Conservation (phyloP, 2,888 invertebrate species). For the Phengaris alcon region DNA sequence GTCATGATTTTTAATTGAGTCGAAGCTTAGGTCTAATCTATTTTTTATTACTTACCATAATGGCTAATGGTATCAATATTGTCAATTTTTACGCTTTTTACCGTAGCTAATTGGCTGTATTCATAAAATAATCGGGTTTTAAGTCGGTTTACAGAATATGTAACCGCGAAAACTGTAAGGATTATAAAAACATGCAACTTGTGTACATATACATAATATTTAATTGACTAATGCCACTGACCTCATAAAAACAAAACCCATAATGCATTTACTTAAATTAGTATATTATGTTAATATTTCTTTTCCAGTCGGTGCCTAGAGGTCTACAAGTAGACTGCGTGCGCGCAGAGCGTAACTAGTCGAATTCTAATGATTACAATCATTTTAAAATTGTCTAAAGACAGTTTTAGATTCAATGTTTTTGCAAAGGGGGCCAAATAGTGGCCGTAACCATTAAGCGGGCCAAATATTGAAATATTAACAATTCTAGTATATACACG, state of each 20-base stretch:
- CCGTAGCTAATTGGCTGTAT: too few species aligned
- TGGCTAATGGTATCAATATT: too few species aligned
- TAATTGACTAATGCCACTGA: conserved; percentile 7
- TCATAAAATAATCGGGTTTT: too few species aligned
- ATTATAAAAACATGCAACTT: neutral
- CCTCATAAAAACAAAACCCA: conserved; percentile 24
- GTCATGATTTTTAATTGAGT: conserved; percentile 8
- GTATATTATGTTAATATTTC: neutral
- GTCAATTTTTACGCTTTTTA: too few species aligned
- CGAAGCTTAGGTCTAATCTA: neutral
- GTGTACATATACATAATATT: neutral
- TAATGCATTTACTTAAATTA: conserved; percentile 23
- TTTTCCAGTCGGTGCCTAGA: neutral
- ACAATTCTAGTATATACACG: too few species aligned
- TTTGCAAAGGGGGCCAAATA: neutral
- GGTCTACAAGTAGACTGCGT: neutral
- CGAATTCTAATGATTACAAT: neutral
- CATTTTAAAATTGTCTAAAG: too few species aligned
- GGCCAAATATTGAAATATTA: too few species aligned
- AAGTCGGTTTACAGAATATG: too few species aligned
- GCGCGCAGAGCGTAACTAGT: conserved; percentile 9
- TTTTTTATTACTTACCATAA: neutral
- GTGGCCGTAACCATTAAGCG: too few species aligned
- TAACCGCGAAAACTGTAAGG: too few species aligned
- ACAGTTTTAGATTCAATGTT: neutral